Conservation (phyloP, 2,797 vertebrate genomes). For the Sebastes cheni region DNA sequence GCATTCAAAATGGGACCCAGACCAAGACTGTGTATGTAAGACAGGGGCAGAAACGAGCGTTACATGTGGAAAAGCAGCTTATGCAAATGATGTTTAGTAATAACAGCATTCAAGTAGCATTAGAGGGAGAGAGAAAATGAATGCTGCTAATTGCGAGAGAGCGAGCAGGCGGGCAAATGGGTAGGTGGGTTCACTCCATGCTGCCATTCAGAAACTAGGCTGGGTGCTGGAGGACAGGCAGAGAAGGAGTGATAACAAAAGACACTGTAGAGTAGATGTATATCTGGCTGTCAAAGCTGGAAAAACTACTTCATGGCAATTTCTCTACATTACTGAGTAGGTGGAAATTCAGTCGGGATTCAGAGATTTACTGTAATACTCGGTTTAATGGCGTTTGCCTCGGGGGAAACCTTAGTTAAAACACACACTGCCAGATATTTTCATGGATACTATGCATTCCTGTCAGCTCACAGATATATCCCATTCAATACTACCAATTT, state of each 20-base stretch:
- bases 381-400: slow-evolving; percentile 23
- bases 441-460: neutral
- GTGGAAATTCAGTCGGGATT: slow-evolving; percentile 40
- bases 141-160: slow-evolving; percentile 70
- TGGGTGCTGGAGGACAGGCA: slow-evolving; percentile 1
- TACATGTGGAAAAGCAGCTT: slow-evolving; percentile 73
- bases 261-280: slow-evolving; percentile 14
- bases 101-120: slow-evolving; percentile 69
- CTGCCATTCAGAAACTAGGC: slow-evolving; percentile 53
- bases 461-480: neutral
- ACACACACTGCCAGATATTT: neutral
- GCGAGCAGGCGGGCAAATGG: slow-evolving; percentile 46
- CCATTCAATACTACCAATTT: neutral
- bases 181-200: slow-evolving; percentile 56
- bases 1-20: slow-evolving; percentile 46
- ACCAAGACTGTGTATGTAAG: slow-evolving; percentile 41
- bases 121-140: slow-evolving; percentile 53
- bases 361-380: slow-evolving; percentile 26
- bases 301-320: slow-evolving; percentile 8
- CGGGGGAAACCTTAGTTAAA: slow-evolving; percentile 10
- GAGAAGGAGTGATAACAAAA: slow-evolving; percentile 9
- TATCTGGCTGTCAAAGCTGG: slow-evolving; percentile 20
- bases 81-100: slow-evolving; percentile 74
- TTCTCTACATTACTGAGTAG: slow-evolving; percentile 26
- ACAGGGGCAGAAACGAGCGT: slow-evolving; percentile 54